Evolutionary conservation across 1,140 invertebrate genomes (phyloP), one percentile per base, ranked within the genome.

Genomic region (Eubasilissa regina): DNA sequence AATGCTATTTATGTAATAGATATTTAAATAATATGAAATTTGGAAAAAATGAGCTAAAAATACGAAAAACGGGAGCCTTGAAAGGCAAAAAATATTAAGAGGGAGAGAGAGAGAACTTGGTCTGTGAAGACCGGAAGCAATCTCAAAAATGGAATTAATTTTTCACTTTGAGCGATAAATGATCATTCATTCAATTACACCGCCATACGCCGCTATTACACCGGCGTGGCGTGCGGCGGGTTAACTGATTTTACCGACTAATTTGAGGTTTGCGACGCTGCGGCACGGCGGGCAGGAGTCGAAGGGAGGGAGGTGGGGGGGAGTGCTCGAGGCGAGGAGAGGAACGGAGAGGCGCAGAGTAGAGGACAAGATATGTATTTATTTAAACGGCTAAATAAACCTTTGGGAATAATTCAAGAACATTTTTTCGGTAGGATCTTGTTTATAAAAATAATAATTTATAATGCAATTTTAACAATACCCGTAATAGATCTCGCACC

Each of bases 231-330:
- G 25, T 35, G 25, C 25, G 25, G 25, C 60, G 35, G 60, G 60
- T 25, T 64, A 64, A 64, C 60, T 25, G 35, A 64, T 64, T 64
- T 64, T 64, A 35, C 19, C 7, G 60, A 64, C 10, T 64, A 64
- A 64, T 64, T 64, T 64, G 19, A 64, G 35, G 35, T 64, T 35
- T 3, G 25, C 55, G 21, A 1, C n/a, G 55, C 7, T 10, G 60
- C 12, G 4, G 55, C n/a, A 13, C 9, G 15, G 15, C 6, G 58
- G 12, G 58, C 12, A 10, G 56, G 56, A 17, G 9, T 21, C 17
- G 21, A 21, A 21, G 25, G 11, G 48, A 15, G n/a, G 13, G 7
- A 21, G 60, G 60, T 25, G 8, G 19, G 21, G 13, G 19, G 60
- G 3, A 35, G 35, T 21, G 25, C 25, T 35, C 25, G 25, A 35